Evolutionary conservation across 2,888 invertebrate genomes (phyloP).

Genomic region (Erpobdella octoculata): DNA sequence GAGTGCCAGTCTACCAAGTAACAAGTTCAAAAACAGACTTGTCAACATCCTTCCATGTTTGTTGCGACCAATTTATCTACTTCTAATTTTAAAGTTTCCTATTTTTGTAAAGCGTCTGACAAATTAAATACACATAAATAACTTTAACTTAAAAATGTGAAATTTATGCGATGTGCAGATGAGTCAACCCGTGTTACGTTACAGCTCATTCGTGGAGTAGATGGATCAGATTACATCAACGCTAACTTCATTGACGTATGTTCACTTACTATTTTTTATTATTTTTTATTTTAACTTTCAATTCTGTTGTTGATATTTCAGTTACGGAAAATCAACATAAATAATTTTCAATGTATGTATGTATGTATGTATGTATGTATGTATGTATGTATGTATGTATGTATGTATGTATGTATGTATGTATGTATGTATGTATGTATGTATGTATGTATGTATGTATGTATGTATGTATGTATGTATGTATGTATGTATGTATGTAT

Average conservation of each 20-base stretch:
- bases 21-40: conserved; percentile 94
- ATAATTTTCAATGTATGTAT: background rate
- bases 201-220: conserved; percentile 77
- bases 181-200: conserved; percentile 88
- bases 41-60: conserved; percentile 54
- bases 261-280: background rate
- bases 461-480: too few species aligned
- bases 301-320: too few species aligned
- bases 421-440: too few species aligned
- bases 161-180: conserved; percentile 49
- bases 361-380: background rate
- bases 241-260: conserved; percentile 87
- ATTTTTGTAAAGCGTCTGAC: background rate
- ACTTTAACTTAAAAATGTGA: background rate
- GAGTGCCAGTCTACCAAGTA: conserved; percentile 88
- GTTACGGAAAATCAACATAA: too few species aligned
- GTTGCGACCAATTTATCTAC: background rate
- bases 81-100: background rate
- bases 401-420: too few species aligned
- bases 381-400: too few species aligned
- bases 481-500: too few species aligned
- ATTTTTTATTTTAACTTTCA: too few species aligned
- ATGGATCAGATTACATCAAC: conserved; percentile 94
- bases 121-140: background rate
- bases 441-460: too few species aligned